These are phyloP conservation scores for Cyclina sinensis DNA, from an alignment of 1,140 invertebrate species.

Conservation along the genomic window DNA sequence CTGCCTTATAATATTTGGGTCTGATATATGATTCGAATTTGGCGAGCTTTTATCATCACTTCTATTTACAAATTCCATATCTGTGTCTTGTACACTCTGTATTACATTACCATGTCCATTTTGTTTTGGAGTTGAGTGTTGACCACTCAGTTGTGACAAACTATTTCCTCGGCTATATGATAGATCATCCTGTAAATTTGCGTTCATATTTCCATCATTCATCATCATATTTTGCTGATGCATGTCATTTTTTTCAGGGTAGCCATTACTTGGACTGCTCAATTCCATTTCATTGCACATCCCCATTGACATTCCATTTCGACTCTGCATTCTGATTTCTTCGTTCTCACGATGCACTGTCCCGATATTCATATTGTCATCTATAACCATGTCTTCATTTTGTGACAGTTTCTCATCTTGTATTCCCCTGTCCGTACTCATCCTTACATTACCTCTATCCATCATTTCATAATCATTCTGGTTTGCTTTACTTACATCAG, in stretches of 20 bases:
- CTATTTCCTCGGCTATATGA: neutral
- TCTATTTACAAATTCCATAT: conserved; percentile 46
- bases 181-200: conserved; percentile 15
- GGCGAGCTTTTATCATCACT: conserved; percentile 49
- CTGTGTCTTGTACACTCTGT: conserved; percentile 16
- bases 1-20: conserved; percentile 59
- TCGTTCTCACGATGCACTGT: conserved; percentile 1
- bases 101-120: conserved; percentile 34
- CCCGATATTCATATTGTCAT: conserved; percentile 47
- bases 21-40: conserved; percentile 39
- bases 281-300: conserved; percentile 57
- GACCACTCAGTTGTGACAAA: conserved; percentile 24
- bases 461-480: conserved; percentile 49
- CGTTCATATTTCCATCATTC: conserved; percentile 19
- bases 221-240: conserved; percentile 31
- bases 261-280: conserved; percentile 11
- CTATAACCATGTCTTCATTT: conserved; percentile 52
- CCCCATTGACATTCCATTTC: conserved; percentile 31
- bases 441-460: conserved; percentile 25
- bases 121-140: conserved; percentile 47
- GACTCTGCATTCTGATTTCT: conserved; percentile 26
- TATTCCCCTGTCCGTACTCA: conserved; percentile 14
- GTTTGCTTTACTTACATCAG: conserved; percentile 26
- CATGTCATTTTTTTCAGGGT: conserved; percentile 25
- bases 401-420: conserved; percentile 12